Conservation (phyloP, 35 echinoderm and acorn worm genomes). For the Apostichopus californicus region DNA sequence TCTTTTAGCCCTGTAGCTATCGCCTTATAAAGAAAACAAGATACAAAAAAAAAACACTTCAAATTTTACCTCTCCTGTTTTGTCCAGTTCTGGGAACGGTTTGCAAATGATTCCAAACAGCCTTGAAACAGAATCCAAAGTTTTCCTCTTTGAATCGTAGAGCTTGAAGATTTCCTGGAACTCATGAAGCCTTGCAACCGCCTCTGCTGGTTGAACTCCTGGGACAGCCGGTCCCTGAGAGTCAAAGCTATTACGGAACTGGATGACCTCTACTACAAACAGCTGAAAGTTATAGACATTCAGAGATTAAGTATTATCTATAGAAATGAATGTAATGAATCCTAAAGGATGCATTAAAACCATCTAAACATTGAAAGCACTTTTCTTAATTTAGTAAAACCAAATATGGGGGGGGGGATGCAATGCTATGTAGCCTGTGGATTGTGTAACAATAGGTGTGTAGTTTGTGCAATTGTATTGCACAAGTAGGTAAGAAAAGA, state of each 20-base stretch:
- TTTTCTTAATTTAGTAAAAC: too few species aligned
- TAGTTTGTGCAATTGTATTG: too few species aligned
- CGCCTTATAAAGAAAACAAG: too few species aligned
- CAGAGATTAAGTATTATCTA: too few species aligned
- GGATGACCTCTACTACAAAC: slow-evolving; percentile 97
- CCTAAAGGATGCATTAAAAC: too few species aligned
- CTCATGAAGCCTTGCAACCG: slow-evolving; percentile 87
- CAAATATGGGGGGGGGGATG: too few species aligned
- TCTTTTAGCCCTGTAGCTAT: too few species aligned
- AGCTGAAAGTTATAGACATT: slow-evolving; percentile 55
- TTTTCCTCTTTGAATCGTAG: slow-evolving; percentile 92
- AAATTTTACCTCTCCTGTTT: slow-evolving; percentile 87
- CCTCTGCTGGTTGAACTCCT: slow-evolving; percentile 93
- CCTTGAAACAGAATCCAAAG: slow-evolving; percentile 92
- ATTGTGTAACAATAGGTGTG: too few species aligned
- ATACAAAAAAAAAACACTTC: not conserved
- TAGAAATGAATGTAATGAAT: too few species aligned
- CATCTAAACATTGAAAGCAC: too few species aligned
- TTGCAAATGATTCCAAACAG: slow-evolving; percentile 97
- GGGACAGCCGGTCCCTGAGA: slow-evolving; percentile 95
- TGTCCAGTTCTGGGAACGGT: slow-evolving; percentile 95
- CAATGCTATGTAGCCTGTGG: too few species aligned
- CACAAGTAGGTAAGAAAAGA: too few species aligned
- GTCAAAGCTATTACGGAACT: slow-evolving; percentile 98
- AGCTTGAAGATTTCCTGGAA: slow-evolving; percentile 98